Evolutionary conservation across 37 sponge, comb jelly and placozoan species (phyloP).

Genomic region (Halisarca cf. caerulea): DNA sequence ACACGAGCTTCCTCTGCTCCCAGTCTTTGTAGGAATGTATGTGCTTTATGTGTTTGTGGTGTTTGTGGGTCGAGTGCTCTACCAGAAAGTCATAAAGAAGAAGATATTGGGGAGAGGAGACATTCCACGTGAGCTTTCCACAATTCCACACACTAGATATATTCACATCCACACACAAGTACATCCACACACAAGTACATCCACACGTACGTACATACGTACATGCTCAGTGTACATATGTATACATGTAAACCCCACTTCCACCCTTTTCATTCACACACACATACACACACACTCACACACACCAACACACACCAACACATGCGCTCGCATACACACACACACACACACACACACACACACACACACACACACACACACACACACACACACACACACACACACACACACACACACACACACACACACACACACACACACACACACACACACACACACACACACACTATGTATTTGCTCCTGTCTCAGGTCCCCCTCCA

Average conservation of each 20-base stretch:
- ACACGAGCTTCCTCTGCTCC: too few species aligned
- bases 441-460: conserved; percentile 1
- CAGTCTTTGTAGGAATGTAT: conserved; percentile 85
- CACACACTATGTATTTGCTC: background rate
- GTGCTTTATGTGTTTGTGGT: conserved; percentile 88
- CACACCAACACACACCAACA: background rate
- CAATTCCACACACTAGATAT: too few species aligned
- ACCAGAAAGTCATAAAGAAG: conserved; percentile 74
- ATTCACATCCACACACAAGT: too few species aligned
- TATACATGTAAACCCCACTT: background rate
- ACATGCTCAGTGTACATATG: too few species aligned
- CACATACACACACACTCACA: conserved; percentile 7
- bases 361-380: too few species aligned
- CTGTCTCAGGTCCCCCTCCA: conserved; percentile 6
- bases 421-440: too few species aligned
- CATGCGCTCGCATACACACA: background rate
- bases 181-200: too few species aligned
- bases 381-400: too few species aligned
- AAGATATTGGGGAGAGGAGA: conserved; percentile 44
- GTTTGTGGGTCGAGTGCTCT: conserved; percentile 80
- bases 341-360: too few species aligned
- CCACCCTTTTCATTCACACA: background rate
- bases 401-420: too few species aligned
- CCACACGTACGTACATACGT: too few species aligned
- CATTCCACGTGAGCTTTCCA: conserved; percentile 74